Conservation (phyloP, 2,113 vertebrate genomes). For the Anguilla japonica region DNA sequence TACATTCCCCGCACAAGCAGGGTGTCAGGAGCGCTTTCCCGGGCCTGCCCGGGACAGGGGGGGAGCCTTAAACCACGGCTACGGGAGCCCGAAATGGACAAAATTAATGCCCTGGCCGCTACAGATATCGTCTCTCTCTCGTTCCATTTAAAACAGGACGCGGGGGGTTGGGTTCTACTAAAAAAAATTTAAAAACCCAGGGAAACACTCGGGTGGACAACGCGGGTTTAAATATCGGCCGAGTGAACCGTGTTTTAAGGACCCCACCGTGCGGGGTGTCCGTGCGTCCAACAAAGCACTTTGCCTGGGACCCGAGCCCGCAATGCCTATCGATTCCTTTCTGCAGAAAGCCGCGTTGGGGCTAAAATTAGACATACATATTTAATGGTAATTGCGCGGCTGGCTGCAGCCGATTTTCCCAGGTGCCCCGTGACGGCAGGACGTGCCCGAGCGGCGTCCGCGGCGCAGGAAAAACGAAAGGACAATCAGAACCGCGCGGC, state of each 20-base stretch:
- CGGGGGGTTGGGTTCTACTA: neutral
- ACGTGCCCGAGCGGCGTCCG: too few species aligned
- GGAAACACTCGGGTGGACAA: neutral
- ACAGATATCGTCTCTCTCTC: neutral
- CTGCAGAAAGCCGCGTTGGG: neutral
- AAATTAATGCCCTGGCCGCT: neutral
- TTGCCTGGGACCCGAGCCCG: neutral
- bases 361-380: neutral
- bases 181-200: neutral
- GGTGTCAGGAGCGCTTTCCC: neutral
- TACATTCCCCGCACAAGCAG: slow-evolving; percentile 55
- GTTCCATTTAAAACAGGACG: neutral
- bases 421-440: neutral
- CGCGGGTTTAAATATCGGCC: neutral
- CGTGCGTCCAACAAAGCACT: neutral
- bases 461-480: neutral
- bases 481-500: neutral
- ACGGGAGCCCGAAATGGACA: neutral
- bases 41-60: neutral
- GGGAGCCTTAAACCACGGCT: neutral
- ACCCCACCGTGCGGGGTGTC: neutral
- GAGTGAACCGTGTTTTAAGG: neutral
- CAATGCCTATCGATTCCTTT: neutral
- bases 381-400: neutral
- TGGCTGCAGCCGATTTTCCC: neutral